Evolutionary conservation across 2,888 invertebrate species (phyloP).

Genomic region (Agrilus mali): DNA sequence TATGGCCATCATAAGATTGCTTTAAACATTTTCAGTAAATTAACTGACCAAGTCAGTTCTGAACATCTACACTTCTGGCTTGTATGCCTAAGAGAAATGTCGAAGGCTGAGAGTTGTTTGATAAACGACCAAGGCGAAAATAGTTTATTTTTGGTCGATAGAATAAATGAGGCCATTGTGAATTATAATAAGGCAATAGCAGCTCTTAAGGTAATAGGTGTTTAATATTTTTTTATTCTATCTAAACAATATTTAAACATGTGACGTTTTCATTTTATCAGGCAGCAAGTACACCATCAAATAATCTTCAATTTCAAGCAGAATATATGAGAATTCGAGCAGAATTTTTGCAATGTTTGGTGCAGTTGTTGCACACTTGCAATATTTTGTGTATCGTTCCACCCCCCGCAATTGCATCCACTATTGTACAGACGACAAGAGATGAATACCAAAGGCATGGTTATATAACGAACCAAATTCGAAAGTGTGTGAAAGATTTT

Average conservation of each 20-base stretch:
- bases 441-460: slow-evolving; percentile 71
- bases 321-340: slow-evolving; percentile 67
- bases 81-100: slow-evolving; percentile 63
- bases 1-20: slow-evolving; percentile 58
- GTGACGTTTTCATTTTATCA: slow-evolving; percentile 23
- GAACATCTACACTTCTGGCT: slow-evolving; percentile 87
- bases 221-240: neutral
- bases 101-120: slow-evolving; percentile 58
- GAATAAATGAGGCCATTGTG: slow-evolving; percentile 42
- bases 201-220: slow-evolving; percentile 36
- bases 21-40: slow-evolving; percentile 39
- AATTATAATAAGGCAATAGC: slow-evolving; percentile 55
- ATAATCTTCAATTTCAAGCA: slow-evolving; percentile 57
- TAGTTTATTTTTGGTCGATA: slow-evolving; percentile 29
- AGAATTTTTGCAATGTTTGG: slow-evolving; percentile 54
- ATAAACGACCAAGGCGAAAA: slow-evolving; percentile 27
- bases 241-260: too few species aligned
- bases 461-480: slow-evolving; percentile 63
- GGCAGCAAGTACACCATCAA: slow-evolving; percentile 54
- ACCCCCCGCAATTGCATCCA: slow-evolving; percentile 82
- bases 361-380: slow-evolving; percentile 56
- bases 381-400: slow-evolving; percentile 76
- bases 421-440: slow-evolving; percentile 63
- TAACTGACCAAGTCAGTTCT: slow-evolving; percentile 54
- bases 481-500: slow-evolving; percentile 62